Percentiles rank a stretch among this genome's conserved stretches.
phyloP scores from a whole-genome alignment of 2,797 vertebrate species.

The Alosa sapidissima region DNA sequence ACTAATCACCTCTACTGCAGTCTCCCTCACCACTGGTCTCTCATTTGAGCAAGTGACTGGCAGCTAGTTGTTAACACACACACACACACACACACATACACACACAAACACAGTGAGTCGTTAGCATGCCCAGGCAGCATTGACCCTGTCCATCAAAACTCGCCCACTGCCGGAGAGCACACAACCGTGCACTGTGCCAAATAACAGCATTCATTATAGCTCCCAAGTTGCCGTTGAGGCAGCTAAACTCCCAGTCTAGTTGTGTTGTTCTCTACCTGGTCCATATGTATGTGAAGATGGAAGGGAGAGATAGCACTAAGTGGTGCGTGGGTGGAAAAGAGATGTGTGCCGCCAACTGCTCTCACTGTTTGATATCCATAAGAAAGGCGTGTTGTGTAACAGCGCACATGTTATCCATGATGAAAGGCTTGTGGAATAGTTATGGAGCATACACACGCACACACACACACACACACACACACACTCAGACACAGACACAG shows the following conservation, averaged over 20 bases:
- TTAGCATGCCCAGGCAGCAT: not conserved
- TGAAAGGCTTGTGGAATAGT: not conserved
- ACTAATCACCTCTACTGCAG: not conserved
- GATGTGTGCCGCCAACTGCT: not conserved
- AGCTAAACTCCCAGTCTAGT: not conserved
- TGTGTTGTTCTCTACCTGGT: not conserved
- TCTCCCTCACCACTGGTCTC: not conserved
- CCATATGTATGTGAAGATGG: not conserved
- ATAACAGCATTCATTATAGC: not conserved
- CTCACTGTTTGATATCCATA: not conserved
- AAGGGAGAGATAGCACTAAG: not conserved
- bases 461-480: not conserved
- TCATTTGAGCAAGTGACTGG: not conserved
- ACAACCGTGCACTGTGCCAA: not conserved
- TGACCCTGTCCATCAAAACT: slow-evolving; percentile 18
- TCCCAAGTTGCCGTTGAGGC: not conserved
- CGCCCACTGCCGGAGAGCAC: not conserved
- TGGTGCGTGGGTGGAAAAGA: not conserved
- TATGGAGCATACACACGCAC: not conserved
- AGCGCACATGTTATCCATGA: not conserved
- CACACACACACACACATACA: not conserved
- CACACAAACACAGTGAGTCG: not conserved
- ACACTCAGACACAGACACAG: not conserved
- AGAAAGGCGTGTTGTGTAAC: not conserved
- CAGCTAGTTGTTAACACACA: not conserved